Conservation (phyloP, 2,888 invertebrate species). For the Drosophila antonietae region DNA sequence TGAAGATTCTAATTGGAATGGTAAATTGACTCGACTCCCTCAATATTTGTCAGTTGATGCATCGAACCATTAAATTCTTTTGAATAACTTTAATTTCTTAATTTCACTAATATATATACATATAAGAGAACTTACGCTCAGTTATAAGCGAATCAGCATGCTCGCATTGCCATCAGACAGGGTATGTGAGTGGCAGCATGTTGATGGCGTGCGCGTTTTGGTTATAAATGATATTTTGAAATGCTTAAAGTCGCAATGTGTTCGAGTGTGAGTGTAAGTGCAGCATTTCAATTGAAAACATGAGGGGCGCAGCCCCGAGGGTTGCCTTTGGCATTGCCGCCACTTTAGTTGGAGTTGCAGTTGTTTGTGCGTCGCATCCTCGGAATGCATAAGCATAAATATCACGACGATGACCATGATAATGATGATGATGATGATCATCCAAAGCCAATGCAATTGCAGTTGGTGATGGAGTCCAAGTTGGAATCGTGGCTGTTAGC, state of each 20-base stretch:
- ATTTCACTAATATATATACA: too few relatives aligned
- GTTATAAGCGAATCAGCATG: background rate
- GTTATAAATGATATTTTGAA: slow-evolving; percentile 19
- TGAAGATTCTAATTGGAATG: too few relatives aligned
- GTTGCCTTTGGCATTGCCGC: slow-evolving; percentile 37
- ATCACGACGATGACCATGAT: slow-evolving; percentile 17
- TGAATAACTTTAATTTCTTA: too few relatives aligned
- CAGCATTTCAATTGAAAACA: slow-evolving; percentile 26
- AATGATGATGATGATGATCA: slow-evolving; percentile 14
- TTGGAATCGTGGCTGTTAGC: slow-evolving; percentile 15
- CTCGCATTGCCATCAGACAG: background rate
- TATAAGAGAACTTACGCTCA: too few relatives aligned
- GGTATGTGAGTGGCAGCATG: background rate
- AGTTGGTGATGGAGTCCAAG: slow-evolving; percentile 15
- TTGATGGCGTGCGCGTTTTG: slow-evolving; percentile 18
- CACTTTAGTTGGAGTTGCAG: slow-evolving; percentile 29
- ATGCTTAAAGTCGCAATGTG: slow-evolving; percentile 15
- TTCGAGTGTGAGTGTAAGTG: slow-evolving; percentile 15
- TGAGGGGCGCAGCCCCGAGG: slow-evolving; percentile 24
- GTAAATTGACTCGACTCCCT: too few relatives aligned
- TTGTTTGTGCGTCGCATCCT: slow-evolving; percentile 9
- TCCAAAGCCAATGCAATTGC: slow-evolving; percentile 15
- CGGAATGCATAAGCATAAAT: slow-evolving; percentile 34
- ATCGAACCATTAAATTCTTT: too few relatives aligned
- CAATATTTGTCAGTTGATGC: too few relatives aligned